phyloP scores from a whole-genome alignment of 2,888 invertebrate species.

The Lingula anatina region DNA sequence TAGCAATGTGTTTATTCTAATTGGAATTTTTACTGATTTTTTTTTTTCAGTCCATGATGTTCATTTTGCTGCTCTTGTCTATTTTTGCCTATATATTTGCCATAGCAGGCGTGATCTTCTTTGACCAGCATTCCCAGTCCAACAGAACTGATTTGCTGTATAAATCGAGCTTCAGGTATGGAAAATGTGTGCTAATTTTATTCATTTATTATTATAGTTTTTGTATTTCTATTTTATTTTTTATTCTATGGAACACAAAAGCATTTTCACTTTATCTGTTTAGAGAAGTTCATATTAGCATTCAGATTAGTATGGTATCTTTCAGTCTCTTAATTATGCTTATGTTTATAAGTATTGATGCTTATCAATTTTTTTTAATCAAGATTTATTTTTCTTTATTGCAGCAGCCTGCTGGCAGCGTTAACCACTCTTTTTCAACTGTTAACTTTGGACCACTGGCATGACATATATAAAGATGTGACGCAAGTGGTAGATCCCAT shows the following conservation, averaged over 20 bases:
- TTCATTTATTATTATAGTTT: too few species aligned
- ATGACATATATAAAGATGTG: slow-evolving; percentile 12
- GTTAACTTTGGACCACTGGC: slow-evolving; percentile 20
- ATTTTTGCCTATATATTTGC: slow-evolving; percentile 19
- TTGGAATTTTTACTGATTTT: too few species aligned
- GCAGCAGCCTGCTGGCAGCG: slow-evolving; percentile 10
- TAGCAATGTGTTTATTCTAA: too few species aligned
- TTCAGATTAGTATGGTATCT: too few species aligned
- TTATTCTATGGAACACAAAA: too few species aligned
- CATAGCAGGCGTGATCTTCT: slow-evolving; percentile 17
- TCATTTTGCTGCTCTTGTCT: slow-evolving; percentile 15
- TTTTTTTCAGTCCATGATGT: slow-evolving; percentile 14
- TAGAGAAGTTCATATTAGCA: too few species aligned
- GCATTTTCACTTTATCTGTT: too few species aligned
- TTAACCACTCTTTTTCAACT: slow-evolving; percentile 18
- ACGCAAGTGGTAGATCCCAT: slow-evolving; percentile 5
- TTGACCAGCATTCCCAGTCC: slow-evolving; percentile 7
- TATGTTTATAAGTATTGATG: too few species aligned
- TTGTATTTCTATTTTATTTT: too few species aligned
- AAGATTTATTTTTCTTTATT: too few species aligned
- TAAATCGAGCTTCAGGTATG: slow-evolving; percentile 10
- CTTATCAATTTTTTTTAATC: too few species aligned
- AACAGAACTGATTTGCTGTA: slow-evolving; percentile 8
- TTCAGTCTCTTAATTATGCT: too few species aligned
- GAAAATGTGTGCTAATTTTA: neutral